A percentile compares a stretch with the other conserved stretches of the same genome.
Conservation (phyloP, 2,797 vertebrate species). For the Neostethus bicornis region DNA sequence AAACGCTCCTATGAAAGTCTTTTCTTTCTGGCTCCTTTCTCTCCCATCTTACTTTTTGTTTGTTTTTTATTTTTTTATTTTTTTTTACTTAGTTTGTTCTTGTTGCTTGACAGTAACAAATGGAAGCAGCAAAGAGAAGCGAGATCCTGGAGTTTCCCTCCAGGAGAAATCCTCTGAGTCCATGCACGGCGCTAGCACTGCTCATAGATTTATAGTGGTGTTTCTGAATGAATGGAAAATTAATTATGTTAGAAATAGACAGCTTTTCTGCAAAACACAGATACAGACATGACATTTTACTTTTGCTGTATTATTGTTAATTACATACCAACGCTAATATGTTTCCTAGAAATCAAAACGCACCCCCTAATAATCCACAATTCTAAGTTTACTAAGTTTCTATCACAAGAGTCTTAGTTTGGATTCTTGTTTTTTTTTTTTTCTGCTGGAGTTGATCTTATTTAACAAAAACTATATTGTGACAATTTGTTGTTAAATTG, state of each 20-base stretch:
- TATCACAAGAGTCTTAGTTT: too few relatives aligned
- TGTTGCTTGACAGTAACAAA: slow-evolving; percentile 50
- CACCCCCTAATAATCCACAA: too few relatives aligned
- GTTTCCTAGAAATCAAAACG: too few relatives aligned
- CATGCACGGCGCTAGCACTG: slow-evolving; percentile 25
- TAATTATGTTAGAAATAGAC: slow-evolving; percentile 15
- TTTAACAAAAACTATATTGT: too few relatives aligned
- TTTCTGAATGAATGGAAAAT: slow-evolving; percentile 34
- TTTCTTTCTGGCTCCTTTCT: slow-evolving; percentile 68
- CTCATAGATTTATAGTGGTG: slow-evolving; percentile 33
- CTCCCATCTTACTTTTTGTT: slow-evolving; percentile 45
- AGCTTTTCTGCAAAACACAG: slow-evolving; percentile 10
- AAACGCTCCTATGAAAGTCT: slow-evolving; percentile 55
- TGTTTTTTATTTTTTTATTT: slow-evolving; percentile 9
- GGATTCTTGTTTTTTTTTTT: too few relatives aligned
- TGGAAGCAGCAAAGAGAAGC: slow-evolving; percentile 43
- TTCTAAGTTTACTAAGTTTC: too few relatives aligned
- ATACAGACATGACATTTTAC: too few relatives aligned
- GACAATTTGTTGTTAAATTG: too few relatives aligned
- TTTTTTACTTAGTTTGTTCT: slow-evolving; percentile 16
- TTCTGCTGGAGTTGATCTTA: too few relatives aligned
- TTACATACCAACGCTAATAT: too few relatives aligned
- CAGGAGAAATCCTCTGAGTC: slow-evolving; percentile 28
- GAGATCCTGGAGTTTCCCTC: slow-evolving; percentile 29
- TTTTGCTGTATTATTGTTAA: too few relatives aligned